Evolutionary conservation across 64 coral and sea anemone species (phyloP).

Genomic region (Exaiptasia diaphana): DNA sequence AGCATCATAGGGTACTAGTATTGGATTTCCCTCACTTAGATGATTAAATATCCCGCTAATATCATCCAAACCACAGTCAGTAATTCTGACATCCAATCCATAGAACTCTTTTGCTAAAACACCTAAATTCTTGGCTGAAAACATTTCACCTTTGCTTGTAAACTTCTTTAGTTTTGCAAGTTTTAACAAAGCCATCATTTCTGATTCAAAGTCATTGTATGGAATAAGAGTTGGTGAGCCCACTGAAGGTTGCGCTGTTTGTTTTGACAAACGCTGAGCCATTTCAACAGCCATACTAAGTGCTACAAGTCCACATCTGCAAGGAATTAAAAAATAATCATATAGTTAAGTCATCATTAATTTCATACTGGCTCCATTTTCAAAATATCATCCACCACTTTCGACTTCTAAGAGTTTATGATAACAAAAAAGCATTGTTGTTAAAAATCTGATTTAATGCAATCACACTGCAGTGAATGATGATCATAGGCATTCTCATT

Average conservation of each 20-base stretch:
- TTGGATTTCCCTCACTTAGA: conserved; percentile 50
- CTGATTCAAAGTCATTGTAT: conserved; percentile 7
- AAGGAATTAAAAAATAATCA: background rate
- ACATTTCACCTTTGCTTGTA: conserved; percentile 83
- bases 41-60: conserved; percentile 19
- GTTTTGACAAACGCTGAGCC: background rate
- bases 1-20: conserved; percentile 95
- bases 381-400: too few species aligned
- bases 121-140: conserved; percentile 66
- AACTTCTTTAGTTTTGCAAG: conserved; percentile 59
- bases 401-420: too few species aligned
- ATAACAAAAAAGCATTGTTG: too few species aligned
- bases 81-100: conserved; percentile 41
- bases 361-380: background rate
- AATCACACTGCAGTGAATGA: too few species aligned
- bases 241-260: background rate
- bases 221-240: too few species aligned
- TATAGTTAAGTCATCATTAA: background rate
- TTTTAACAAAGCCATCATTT: conserved; percentile 46
- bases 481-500: too few species aligned
- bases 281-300: conserved; percentile 75
- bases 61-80: conserved; percentile 40
- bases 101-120: conserved; percentile 64
- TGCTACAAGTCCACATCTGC: conserved; percentile 88
- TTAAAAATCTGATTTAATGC: too few species aligned